phyloP scores from a whole-genome alignment of 2,888 invertebrate species.

The Actias luna region DNA sequence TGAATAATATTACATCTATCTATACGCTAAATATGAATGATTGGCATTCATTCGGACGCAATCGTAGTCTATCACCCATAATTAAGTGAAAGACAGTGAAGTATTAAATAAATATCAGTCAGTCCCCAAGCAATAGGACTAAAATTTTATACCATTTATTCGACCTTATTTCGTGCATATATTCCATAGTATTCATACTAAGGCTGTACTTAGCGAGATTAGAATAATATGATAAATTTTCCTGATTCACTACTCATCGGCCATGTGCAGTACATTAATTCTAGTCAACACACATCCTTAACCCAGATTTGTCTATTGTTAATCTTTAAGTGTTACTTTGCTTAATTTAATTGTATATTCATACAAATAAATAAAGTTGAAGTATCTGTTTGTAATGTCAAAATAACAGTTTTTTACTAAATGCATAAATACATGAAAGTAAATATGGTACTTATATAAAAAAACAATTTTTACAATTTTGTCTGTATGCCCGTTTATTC shows the following conservation, averaged over 20 bases:
- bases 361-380: too few relatives aligned
- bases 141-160: background rate
- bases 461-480: too few relatives aligned
- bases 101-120: too few relatives aligned
- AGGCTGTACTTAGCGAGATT: background rate
- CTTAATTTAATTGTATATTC: background rate
- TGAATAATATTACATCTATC: too few relatives aligned
- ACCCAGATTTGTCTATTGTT: background rate
- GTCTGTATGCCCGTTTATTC: too few relatives aligned
- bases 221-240: background rate
- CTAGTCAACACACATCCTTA: background rate
- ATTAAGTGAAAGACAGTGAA: background rate
- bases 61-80: too few relatives aligned
- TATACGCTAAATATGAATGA: too few relatives aligned
- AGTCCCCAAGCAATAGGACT: background rate
- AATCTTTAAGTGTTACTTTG: background rate
- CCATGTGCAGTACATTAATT: background rate
- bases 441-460: too few relatives aligned
- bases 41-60: too few relatives aligned
- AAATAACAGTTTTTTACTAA: too few relatives aligned
- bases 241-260: background rate
- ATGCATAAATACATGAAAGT: too few relatives aligned
- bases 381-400: too few relatives aligned
- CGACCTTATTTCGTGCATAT: background rate
- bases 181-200: background rate